Evolutionary conservation across 2,113 vertebrate genomes (phyloP).

Genomic region (Gobius niger): DNA sequence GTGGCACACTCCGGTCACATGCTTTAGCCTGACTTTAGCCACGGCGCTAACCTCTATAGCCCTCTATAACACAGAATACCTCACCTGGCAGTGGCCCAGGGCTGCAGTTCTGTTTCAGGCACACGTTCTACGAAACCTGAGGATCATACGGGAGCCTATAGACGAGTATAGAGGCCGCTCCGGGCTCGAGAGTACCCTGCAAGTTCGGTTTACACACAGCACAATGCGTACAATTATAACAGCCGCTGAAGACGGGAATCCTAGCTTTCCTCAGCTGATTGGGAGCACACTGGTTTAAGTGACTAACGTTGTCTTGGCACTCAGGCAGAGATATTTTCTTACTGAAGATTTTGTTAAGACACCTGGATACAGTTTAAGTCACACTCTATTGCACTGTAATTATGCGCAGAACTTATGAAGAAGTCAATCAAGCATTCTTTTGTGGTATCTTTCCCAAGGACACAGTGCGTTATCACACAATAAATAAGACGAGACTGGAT

Average conservation of each 20-base stretch:
- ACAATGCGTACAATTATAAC: slow-evolving; percentile 50
- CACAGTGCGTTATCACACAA: too few relatives aligned
- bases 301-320: slow-evolving; percentile 19
- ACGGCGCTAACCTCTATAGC: neutral
- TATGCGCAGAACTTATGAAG: too few relatives aligned
- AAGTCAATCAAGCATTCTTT: too few relatives aligned
- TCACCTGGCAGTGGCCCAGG: slow-evolving; percentile 7
- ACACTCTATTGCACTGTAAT: too few relatives aligned
- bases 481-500: too few relatives aligned
- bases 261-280: slow-evolving; percentile 21
- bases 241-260: slow-evolving; percentile 44
- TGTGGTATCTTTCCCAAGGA: too few relatives aligned
- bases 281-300: slow-evolving; percentile 3
- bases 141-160: neutral
- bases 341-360: neutral
- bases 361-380: too few relatives aligned
- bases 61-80: slow-evolving; percentile 1
- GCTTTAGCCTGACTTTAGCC: slow-evolving; percentile 7
- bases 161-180: neutral
- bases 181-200: slow-evolving; percentile 19
- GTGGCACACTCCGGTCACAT: slow-evolving; percentile 15
- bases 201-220: slow-evolving; percentile 53
- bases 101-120: slow-evolving; percentile 5
- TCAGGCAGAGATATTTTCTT: slow-evolving; percentile 9
- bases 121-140: neutral